Base-by-base conservation (phyloP, 2,113 vertebrate genomes). In the Eira barbara region DNA sequence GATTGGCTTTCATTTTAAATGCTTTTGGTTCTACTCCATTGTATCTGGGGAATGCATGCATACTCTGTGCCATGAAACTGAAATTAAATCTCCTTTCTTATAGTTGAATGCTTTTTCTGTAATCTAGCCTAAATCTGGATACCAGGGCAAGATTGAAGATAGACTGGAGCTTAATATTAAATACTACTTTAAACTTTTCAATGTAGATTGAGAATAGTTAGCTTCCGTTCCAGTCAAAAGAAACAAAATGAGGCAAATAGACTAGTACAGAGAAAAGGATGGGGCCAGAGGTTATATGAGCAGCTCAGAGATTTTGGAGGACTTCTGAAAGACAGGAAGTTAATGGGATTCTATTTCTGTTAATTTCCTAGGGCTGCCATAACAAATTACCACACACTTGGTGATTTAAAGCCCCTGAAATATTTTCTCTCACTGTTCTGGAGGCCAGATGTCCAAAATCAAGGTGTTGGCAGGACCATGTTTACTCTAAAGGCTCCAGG, bases 341-440 rank as follows among this genome's bases (percentile, higher is more conserved):
- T 95, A 97, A 95, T 74, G 88, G 91, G 79, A 92, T 94, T 96
- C 84, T 97, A 95, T 97, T 97, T 96, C 97, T 97, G 92, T 97
- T 92, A 95, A 88, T 95, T 97, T 97, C 80, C 80, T 81, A 97
- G 84, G 87, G 88, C 96, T 98, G 96, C 96, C 94, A 59, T 89
- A 96, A 97, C 88, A 83, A 95, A 97, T 97, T 97, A 97, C 84
- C 80, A 85, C 97, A 97, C 86, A 97, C 94, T 86, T n/a, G 47
- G 93, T 97, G 97, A 96, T 89, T 97, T 80, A 47, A 84, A 95
- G 95, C 47, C 93, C 89, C 94, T 89, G 89, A 97, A 96, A 90
- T 79, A n/a, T 73, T 90, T 96, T 74, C 55, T 96, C 87, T 88
- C 84, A 84, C 94, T 63, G 42, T 91, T 96, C 93, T 92, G 94